phyloP scores from a whole-genome alignment of 2,888 invertebrate species.

The Busseola fusca region DNA sequence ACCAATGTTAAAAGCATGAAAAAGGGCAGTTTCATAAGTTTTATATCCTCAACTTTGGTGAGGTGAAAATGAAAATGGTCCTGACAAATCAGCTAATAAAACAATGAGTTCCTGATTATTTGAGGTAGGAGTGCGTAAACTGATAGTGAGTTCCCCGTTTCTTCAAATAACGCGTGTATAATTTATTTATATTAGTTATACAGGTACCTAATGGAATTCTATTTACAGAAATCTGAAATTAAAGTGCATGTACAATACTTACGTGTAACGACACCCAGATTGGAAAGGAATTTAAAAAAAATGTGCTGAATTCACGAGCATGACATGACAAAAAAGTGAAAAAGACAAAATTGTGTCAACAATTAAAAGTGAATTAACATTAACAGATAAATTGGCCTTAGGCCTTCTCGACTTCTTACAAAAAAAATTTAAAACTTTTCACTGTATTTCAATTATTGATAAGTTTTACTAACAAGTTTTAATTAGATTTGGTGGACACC shows the following conservation, averaged over 20 bases:
- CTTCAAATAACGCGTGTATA: neutral
- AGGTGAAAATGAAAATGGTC: neutral
- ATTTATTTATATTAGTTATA: too few species aligned
- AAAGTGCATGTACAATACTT: constrained; percentile 17
- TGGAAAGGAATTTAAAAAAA: neutral
- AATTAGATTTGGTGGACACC: constrained; percentile 27
- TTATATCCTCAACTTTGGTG: neutral
- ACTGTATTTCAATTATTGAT: constrained; percentile 2
- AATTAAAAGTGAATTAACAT: neutral
- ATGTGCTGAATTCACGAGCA: neutral
- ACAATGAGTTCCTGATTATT: neutral
- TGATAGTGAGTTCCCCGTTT: neutral
- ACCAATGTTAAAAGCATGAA: neutral
- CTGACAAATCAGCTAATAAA: neutral
- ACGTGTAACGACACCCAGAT: constrained; percentile 6
- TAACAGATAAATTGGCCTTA: neutral
- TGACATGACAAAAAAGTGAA: neutral
- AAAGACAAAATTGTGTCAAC: neutral
- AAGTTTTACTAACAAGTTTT: neutral
- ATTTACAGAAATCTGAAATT: constrained; percentile 31
- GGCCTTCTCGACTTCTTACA: constrained; percentile 10
- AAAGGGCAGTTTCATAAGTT: neutral
- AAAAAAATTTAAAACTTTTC: neutral
- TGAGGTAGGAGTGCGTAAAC: neutral
- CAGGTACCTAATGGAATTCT: neutral